Evolutionary conservation across 1,140 invertebrate genomes (phyloP), one percentile per base, ranked within the genome.

Genomic region (Sesamia nonagrioides): DNA sequence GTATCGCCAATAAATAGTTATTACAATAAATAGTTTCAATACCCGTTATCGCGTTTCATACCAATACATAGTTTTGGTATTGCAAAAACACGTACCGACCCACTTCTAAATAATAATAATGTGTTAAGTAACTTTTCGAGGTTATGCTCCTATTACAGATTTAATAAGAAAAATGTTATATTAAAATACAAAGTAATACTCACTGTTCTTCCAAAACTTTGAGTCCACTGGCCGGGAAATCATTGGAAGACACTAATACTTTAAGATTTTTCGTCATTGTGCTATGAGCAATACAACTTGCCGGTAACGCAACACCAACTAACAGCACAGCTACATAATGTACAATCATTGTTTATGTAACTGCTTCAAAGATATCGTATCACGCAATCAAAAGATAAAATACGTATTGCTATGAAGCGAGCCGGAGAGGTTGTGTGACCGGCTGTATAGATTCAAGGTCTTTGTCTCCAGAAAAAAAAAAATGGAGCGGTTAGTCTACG

Each of bases 221-320:
- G 21, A 95, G 80, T 69, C 88, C 95, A 45, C 82, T 88, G 13
- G 89, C 89, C 13, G 92, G 91, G 71, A 86, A 95, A 83, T 95
- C 94, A n/a, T 91, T 95, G 2, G 92, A 94, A 6, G 93, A 95
- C 27, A 95, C 92, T 17, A 95, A 87, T 80, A 95, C 92, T 87
- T 94, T 95, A 2, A 90, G 81, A 82, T 91, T 85, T 83, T 93
- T 92, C 72, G 89, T 84, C 91, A 92, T 93, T 8, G 84, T 87
- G 80, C 80, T 80, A 69, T 83, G 86, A 54, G 33, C 78, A 27
- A 66, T 76, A 56, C 74, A 17, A 21, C 37, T 60, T 11, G 66
- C 66, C 66, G 84, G 76, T 60, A 85, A 79, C 61, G 50, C 77
- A 37, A 66, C 71, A 52, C 74, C 58, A 76, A 80, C 79, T 77